Evolutionary conservation across 1,140 invertebrate genomes (phyloP).

Genomic region (Eulimnadia texana): DNA sequence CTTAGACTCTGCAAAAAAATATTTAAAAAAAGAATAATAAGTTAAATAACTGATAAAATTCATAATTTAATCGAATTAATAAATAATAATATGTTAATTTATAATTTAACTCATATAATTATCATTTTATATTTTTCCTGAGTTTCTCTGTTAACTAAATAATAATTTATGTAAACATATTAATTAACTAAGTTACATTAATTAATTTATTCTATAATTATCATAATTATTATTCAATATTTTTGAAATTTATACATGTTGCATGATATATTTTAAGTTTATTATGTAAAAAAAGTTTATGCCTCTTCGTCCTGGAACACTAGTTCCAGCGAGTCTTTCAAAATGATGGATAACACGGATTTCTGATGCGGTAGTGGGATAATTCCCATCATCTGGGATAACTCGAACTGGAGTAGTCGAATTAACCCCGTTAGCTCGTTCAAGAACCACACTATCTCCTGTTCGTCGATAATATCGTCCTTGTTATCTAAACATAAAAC

Average conservation of each 20-base stretch:
- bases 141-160: too few relatives aligned
- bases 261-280: background rate
- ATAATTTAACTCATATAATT: too few relatives aligned
- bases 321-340: slow-evolving; percentile 66
- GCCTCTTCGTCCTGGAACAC: slow-evolving; percentile 74
- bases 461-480: slow-evolving; percentile 53
- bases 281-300: slow-evolving; percentile 14
- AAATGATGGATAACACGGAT: slow-evolving; percentile 68
- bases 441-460: slow-evolving; percentile 75
- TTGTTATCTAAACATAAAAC: slow-evolving; percentile 28
- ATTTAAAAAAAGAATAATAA: slow-evolving; percentile 8
- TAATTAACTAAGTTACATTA: too few relatives aligned
- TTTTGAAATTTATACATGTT: background rate
- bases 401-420: slow-evolving; percentile 74
- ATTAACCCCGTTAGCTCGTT: slow-evolving; percentile 72
- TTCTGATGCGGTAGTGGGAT: slow-evolving; percentile 64
- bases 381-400: slow-evolving; percentile 63
- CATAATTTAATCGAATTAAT: too few relatives aligned
- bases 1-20: slow-evolving; percentile 48
- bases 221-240: too few relatives aligned
- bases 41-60: background rate
- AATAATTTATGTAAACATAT: too few relatives aligned
- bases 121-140: too few relatives aligned
- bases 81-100: too few relatives aligned
- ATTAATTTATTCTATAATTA: too few relatives aligned